phyloP scores from a whole-genome alignment of 2,113 vertebrate genomes.

The Rhodinocichla rosea region DNA sequence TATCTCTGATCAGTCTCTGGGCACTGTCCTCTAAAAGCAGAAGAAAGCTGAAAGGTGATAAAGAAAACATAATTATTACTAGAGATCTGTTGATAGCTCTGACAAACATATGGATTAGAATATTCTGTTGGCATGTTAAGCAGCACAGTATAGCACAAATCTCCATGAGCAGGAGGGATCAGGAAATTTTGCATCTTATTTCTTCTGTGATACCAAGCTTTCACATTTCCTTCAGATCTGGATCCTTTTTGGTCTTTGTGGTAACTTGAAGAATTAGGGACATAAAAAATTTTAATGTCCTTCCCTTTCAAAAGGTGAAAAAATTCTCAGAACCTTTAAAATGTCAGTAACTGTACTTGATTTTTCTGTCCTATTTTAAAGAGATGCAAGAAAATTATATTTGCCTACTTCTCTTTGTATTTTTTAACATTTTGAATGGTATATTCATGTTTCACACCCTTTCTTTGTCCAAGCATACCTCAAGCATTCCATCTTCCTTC shows the following conservation, averaged over 20 bases:
- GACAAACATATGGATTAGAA: background rate
- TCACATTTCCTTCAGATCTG: background rate
- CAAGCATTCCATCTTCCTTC: background rate
- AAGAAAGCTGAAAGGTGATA: background rate
- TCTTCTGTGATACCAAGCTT: background rate
- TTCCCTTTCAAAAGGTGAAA: background rate
- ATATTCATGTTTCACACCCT: background rate
- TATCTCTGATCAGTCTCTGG: background rate
- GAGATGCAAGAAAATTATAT: background rate
- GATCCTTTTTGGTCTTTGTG: background rate
- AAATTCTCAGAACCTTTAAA: background rate
- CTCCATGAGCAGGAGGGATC: background rate
- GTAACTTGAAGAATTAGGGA: background rate
- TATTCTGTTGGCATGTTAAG: background rate
- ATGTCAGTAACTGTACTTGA: fast-evolving
- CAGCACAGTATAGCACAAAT: background rate
- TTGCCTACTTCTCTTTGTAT: background rate
- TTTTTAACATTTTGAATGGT: background rate
- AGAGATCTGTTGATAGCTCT: background rate
- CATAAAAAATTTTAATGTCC: no score
- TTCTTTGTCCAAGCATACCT: background rate
- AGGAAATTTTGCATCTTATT: background rate
- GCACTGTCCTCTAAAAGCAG: background rate
- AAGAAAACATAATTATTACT: background rate
- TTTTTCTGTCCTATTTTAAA: background rate